Base-by-base conservation (phyloP, 2,797 vertebrate genomes). In the Lates japonicus region DNA sequence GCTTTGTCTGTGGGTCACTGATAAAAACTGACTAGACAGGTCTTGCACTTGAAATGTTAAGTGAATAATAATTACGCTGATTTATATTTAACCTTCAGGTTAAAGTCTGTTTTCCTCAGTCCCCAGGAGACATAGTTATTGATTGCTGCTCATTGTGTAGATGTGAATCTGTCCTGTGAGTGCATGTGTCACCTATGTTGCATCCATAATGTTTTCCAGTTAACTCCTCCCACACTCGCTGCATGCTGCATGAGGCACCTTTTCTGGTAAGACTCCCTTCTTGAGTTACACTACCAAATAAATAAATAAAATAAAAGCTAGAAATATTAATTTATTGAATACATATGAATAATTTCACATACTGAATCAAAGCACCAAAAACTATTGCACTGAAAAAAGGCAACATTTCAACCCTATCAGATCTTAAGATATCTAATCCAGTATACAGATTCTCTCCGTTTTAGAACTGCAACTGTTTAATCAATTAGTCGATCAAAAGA, bases 181-280 rank as follows among this genome's bases (percentile, higher is more conserved):
- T 91, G 92, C 90, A 92, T 78, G 91, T 92, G 80, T 95, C 91
- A 94, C 90, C 96, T 87, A 96, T 95, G 88, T 96, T 93, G 96
- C 95, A 87, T 95, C 90, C 96, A 22, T 97, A 95, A 95, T 98
- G 95, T 99, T 98, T 99, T 98, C 96, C 97, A 98, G 97, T 98
- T 99, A 98, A 98, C 94, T 93, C 93, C 95, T 94, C 94, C 96
- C 94, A 96, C 96, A 96, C 96, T 97, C 95, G 94, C 96, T 97
- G 98, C 97, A 98, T 98, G 97, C 96, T 97, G 97, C 97, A 97
- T 97, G 97, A 96, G 91, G 91, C 93, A 94, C 93, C 87, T 93
- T 94, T 95, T 92, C 96, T 96, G 97, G 97, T 98, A 98, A 98
- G 97, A 94, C 86, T 94, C 84, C 88, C 93, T 92, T 91, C 95